Conservation (phyloP, 2,113 vertebrate genomes). For the Ovis canadensis region DNA sequence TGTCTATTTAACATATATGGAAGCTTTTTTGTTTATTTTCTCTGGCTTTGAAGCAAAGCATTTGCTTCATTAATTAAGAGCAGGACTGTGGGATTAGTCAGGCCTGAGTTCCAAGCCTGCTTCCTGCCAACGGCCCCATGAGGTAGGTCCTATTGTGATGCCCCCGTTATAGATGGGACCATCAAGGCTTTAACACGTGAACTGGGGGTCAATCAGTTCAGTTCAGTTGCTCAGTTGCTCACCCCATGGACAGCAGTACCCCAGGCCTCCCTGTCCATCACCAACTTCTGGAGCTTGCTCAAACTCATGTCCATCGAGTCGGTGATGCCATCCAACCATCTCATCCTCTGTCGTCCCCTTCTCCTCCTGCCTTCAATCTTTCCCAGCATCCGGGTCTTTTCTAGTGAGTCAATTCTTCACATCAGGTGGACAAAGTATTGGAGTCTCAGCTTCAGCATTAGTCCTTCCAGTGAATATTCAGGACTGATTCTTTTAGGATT, state of each 20-base stretch:
- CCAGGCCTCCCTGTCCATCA: background rate
- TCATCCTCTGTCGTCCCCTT: background rate
- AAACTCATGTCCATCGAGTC: background rate
- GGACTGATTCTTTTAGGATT: background rate
- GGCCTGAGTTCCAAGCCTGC: background rate
- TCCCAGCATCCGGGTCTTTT: background rate
- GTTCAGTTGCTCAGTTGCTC: background rate
- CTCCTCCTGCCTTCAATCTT: background rate
- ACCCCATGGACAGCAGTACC: fast-evolving
- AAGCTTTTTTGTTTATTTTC: background rate
- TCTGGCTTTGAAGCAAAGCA: background rate
- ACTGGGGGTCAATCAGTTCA: background rate
- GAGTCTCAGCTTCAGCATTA: background rate
- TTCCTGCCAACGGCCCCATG: fast-evolving
- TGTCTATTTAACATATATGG: background rate
- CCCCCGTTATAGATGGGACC: background rate
- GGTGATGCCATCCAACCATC: background rate
- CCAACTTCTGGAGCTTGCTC: fast-evolving
- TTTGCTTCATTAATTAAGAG: background rate
- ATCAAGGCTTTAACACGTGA: background rate
- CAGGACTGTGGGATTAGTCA: background rate
- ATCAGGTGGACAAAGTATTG: background rate
- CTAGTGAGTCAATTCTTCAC: background rate
- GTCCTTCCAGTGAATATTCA: background rate
- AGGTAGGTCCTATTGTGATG: background rate